phyloP scores from a whole-genome alignment of 2,113 vertebrate species.

The Hiodon alosoides region DNA sequence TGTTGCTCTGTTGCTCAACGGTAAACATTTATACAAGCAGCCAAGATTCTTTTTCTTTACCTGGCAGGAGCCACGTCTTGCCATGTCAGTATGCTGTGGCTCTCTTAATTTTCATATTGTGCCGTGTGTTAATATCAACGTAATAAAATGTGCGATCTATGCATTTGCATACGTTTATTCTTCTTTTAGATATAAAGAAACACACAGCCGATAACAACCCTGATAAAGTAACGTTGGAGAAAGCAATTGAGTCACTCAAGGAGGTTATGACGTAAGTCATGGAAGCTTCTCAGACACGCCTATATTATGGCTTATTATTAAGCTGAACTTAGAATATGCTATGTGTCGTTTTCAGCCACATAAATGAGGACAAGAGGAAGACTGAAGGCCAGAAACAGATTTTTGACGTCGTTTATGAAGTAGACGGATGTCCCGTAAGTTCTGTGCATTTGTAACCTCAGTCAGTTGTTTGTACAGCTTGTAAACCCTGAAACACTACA shows the following conservation, averaged over 20 bases:
- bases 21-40: constrained; percentile 52
- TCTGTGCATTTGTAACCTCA: background rate
- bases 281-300: background rate
- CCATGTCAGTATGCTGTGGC: no score
- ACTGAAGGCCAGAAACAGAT: constrained; percentile 96
- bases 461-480: background rate
- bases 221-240: constrained; percentile 86
- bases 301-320: background rate
- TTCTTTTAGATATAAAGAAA: constrained; percentile 83
- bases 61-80: background rate
- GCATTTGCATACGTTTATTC: background rate
- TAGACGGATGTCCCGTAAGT: constrained; percentile 96
- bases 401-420: constrained; percentile 97
- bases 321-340: background rate
- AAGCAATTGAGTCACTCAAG: constrained; percentile 89
- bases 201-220: constrained; percentile 92
- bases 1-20: constrained; percentile 86
- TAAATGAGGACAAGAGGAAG: constrained; percentile 98
- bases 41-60: background rate
- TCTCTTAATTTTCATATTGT: no score
- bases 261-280: constrained; percentile 98
- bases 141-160: background rate
- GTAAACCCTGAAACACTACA: no score
- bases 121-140: no score
- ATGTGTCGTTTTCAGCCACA: constrained; percentile 68